These are phyloP conservation scores for Aulostomus chinensis DNA, from an alignment of 2,797 vertebrate genomes.

Conservation along the genomic window DNA sequence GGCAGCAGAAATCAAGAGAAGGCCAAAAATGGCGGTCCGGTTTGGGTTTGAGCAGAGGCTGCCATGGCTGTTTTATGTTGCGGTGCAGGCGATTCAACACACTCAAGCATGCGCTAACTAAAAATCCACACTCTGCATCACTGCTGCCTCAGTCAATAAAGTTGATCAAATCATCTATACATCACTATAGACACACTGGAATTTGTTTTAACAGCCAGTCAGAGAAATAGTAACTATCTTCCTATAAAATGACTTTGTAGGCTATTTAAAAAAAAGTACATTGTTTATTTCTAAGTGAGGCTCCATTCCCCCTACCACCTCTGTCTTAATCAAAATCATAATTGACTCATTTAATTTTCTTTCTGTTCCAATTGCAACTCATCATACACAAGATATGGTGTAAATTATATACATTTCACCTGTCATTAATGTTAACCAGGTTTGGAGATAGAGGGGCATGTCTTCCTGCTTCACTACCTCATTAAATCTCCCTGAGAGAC, in stretches of 20 bases:
- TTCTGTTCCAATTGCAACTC: constrained; percentile 26
- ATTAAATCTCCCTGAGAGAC: constrained; percentile 73
- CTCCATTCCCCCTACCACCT: neutral
- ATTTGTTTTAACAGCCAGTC: constrained; percentile 8
- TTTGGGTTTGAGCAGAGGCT: constrained; percentile 25
- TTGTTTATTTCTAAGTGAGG: constrained; percentile 4
- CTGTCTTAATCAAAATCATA: constrained; percentile 14
- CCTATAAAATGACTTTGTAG: neutral
- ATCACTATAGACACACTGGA: constrained; percentile 53
- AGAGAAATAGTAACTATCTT: neutral
- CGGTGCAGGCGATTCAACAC: constrained; percentile 70
- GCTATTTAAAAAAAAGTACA: neutral
- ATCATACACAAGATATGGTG: constrained; percentile 24
- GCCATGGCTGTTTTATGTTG: constrained; percentile 72
- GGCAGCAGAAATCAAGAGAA: too few relatives aligned
- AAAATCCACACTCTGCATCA: constrained; percentile 75
- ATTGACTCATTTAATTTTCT: constrained; percentile 19
- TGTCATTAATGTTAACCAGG: constrained; percentile 44
- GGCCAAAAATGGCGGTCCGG: constrained; percentile 58
- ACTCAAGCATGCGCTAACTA: constrained; percentile 79
- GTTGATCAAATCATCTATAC: constrained; percentile 78
- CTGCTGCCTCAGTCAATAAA: constrained; percentile 72
- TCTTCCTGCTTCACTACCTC: constrained; percentile 42
- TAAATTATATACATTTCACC: constrained; percentile 50
- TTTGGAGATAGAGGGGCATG: constrained; percentile 25